A percentile compares a stretch with the other conserved stretches of the same genome.
These are phyloP conservation scores for Antechinus stuartii DNA, from an alignment of 2,113 vertebrate species.

Conservation along the genomic window DNA sequence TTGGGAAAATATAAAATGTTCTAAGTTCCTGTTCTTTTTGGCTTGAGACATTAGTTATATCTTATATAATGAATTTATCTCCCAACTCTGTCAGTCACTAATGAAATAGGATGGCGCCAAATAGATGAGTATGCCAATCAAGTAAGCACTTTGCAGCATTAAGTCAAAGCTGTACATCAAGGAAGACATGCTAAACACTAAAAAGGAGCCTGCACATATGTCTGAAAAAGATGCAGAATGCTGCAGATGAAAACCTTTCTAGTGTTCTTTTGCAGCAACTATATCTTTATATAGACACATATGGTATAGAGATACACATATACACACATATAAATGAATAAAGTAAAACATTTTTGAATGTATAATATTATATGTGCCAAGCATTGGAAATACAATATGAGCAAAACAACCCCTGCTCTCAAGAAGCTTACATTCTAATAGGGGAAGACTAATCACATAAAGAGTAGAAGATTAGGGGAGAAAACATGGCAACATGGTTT, in stretches of 20 bases:
- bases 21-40: conserved; percentile 7
- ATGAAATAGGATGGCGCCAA: background rate
- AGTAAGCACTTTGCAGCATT: background rate
- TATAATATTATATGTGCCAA: background rate
- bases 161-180: conserved; percentile 25
- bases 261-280: conserved; percentile 11
- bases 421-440: background rate
- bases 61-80: conserved; percentile 17
- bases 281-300: background rate
- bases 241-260: background rate
- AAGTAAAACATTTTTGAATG: background rate
- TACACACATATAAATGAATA: background rate
- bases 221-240: conserved; percentile 8
- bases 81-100: background rate
- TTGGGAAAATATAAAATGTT: background rate
- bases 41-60: background rate
- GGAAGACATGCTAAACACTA: conserved; percentile 35
- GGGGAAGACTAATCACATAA: background rate
- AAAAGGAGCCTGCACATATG: background rate
- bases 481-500: background rate
- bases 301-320: background rate
- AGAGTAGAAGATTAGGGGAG: background rate
- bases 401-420: background rate
- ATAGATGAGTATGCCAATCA: conserved; percentile 2
- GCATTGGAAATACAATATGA: background rate